Evolutionary conservation across 2,113 vertebrate genomes (phyloP).

Genomic region (Rhombomys opimus): DNA sequence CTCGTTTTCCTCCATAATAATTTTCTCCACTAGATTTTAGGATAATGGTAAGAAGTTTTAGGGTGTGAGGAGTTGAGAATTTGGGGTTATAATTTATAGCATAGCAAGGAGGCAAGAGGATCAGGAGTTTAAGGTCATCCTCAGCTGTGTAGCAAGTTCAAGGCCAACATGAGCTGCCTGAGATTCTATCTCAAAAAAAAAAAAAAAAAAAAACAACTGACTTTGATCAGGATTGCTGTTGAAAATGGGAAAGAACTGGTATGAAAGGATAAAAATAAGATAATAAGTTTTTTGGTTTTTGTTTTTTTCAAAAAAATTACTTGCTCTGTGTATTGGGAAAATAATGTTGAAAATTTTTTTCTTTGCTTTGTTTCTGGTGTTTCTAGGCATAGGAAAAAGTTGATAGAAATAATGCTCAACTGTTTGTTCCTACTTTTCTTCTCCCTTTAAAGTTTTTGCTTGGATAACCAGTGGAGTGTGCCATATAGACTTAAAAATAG

Average conservation of each 20-base stretch:
- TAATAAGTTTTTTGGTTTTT: background rate
- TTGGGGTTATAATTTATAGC: conserved; percentile 39
- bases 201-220: background rate
- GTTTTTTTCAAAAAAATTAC: background rate
- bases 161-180: background rate
- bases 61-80: background rate
- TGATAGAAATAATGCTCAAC: conserved; percentile 47
- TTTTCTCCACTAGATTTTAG: conserved; percentile 44
- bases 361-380: conserved; percentile 23
- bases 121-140: background rate
- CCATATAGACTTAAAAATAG: background rate
- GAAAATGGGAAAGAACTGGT: background rate
- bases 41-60: conserved; percentile 30
- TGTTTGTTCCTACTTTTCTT: conserved; percentile 24
- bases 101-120: background rate
- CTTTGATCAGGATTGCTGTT: background rate
- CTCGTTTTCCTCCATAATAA: background rate
- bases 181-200: background rate
- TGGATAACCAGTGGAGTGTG: background rate
- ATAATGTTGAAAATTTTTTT: conserved; percentile 49
- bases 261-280: conserved; percentile 18
- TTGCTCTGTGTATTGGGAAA: conserved; percentile 5
- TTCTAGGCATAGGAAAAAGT: conserved; percentile 29
- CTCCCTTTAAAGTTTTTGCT: conserved; percentile 25
- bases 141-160: background rate